These are phyloP conservation scores for Arnoldichthys spilopterus DNA, from an alignment of 2,797 vertebrate genomes.

Conservation along the genomic window DNA sequence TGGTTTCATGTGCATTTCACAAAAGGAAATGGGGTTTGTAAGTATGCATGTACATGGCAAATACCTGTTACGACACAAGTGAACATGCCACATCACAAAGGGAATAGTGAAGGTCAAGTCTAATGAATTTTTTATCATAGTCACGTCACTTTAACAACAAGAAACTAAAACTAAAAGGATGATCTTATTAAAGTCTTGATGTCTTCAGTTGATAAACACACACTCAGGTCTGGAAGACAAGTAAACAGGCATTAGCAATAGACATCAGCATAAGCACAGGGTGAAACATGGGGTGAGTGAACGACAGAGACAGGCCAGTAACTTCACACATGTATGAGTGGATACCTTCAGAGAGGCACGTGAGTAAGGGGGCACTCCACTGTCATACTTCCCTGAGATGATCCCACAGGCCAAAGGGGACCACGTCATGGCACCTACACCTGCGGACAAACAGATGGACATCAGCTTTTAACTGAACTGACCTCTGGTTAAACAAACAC, in stretches of 20 bases:
- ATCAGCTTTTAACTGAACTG: conserved; percentile 5
- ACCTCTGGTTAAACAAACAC: background rate
- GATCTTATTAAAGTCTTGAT: conserved; percentile 14
- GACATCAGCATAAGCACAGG: conserved; percentile 17
- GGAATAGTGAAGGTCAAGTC: background rate
- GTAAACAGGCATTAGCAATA: conserved; percentile 29
- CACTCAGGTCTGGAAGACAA: conserved; percentile 27
- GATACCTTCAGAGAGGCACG: conserved; percentile 90
- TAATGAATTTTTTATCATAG: background rate
- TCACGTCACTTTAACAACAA: background rate
- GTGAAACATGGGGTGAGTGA: background rate
- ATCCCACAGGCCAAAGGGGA: conserved; percentile 87
- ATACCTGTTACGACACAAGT: background rate
- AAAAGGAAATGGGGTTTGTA: too few relatives aligned
- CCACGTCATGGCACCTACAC: conserved; percentile 89
- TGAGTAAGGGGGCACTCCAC: conserved; percentile 86
- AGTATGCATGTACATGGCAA: too few relatives aligned
- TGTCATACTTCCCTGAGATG: conserved; percentile 86
- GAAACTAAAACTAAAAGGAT: background rate
- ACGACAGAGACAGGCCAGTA: background rate
- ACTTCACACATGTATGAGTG: conserved; percentile 6
- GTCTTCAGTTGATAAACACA: conserved; percentile 33
- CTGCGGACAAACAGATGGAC: conserved; percentile 61
- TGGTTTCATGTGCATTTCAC: too few relatives aligned
- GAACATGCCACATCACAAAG: background rate